These are phyloP conservation scores for Holacanthella duospinosa DNA, from an alignment of 2,888 invertebrate genomes.

Conservation along the genomic window DNA sequence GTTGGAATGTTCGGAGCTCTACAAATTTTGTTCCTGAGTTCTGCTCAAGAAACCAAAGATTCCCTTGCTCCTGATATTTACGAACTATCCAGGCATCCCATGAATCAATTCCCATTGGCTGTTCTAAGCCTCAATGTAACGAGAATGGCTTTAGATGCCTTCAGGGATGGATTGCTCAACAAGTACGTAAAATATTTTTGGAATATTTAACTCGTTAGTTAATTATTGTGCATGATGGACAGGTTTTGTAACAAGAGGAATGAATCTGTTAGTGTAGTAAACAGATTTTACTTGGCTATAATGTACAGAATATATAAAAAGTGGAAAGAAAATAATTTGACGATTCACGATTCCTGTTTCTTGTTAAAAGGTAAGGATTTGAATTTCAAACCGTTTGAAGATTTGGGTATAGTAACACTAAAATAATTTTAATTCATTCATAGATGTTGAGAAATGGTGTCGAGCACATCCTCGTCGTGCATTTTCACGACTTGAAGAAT, in stretches of 20 bases:
- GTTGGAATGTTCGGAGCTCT: conserved; percentile 46
- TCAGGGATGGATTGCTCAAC: conserved; percentile 45
- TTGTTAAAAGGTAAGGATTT: conserved; percentile 44
- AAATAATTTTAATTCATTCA: neutral
- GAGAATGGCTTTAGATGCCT: conserved; percentile 44
- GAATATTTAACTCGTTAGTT: too few relatives aligned
- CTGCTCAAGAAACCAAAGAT: conserved; percentile 39
- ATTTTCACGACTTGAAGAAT: conserved; percentile 28
- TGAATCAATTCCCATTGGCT: conserved; percentile 48
- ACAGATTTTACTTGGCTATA: conserved; percentile 44
- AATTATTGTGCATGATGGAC: conserved; percentile 25
- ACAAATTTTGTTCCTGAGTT: conserved; percentile 44
- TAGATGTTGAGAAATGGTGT: conserved; percentile 37
- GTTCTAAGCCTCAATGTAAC: conserved; percentile 48
- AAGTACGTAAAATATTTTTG: conserved; percentile 41
- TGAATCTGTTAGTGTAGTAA: conserved; percentile 43
- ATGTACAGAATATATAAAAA: conserved; percentile 43
- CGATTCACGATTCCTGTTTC: conserved; percentile 46
- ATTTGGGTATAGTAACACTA: neutral
- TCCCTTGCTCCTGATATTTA: conserved; percentile 43
- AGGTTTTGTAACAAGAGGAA: conserved; percentile 43
- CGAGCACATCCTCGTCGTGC: conserved; percentile 35
- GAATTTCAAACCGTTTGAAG: neutral
- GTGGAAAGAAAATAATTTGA: conserved; percentile 45
- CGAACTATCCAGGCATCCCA: conserved; percentile 44